Base-by-base conservation (phyloP, 1,140 invertebrate species). In the Mesaphorura yosii region DNA sequence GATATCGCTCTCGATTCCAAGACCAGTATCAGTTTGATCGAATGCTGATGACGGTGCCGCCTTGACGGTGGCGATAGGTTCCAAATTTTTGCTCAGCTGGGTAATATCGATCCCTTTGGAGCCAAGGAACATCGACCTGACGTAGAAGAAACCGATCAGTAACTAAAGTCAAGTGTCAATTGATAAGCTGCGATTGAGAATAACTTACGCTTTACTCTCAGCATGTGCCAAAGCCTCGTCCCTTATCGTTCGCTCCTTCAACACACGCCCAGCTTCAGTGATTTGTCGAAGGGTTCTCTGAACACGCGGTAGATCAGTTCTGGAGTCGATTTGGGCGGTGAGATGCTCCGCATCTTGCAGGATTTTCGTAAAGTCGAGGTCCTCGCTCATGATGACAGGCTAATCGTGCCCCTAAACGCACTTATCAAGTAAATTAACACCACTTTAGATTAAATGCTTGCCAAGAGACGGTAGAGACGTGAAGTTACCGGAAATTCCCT, bases 101-200 rank as follows among this genome's bases (percentile, higher is more conserved):
- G 88, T 86, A 22, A 95, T 70, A 71, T 94, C 90, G 62, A 93
- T 83, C 5, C 92, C 92, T 73, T 86, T 84, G 0, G 88, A 86
- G 14, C 90, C 91, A 49, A 97, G 73, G 28, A 97, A 70, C n/a
- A 95, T 78, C 63, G 93, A 86, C 0, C 88, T 92, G 66, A 55
- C n/a, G n/a, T n/a, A n/a, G n/a, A n/a, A n/a, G n/a, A n/a, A n/a
- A n/a, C n/a, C n/a, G n/a, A n/a, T n/a, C n/a, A n/a, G n/a, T n/a
- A n/a, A n/a, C n/a, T n/a, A n/a, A n/a, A n/a, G n/a, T n/a, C n/a
- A n/a, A n/a, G n/a, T n/a, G n/a, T n/a, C n/a, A n/a, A n/a, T n/a
- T n/a, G n/a, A n/a, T n/a, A n/a, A n/a, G n/a, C n/a, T 34, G 31
- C n/a, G 20, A 19, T 34, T 41, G 39, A 48, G 23, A 29, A 49